These are phyloP conservation scores for Istiophorus platypterus DNA, from an alignment of 2,113 vertebrate genomes.

Conservation along the genomic window DNA sequence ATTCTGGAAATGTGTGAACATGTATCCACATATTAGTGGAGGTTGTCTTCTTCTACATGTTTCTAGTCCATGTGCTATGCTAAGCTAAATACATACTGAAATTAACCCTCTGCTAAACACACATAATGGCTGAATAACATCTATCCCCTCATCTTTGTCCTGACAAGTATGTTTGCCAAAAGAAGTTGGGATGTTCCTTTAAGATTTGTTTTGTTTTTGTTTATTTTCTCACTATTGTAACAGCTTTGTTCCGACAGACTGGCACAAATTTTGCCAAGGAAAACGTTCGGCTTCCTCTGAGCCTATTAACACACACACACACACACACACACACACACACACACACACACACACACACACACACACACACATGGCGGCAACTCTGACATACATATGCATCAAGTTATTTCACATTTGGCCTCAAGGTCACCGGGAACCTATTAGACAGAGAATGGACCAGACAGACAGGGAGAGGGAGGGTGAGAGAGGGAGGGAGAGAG, in stretches of 20 bases:
- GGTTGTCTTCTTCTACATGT: too few species aligned
- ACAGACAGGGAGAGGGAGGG: neutral
- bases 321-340: neutral
- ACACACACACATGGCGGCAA: neutral
- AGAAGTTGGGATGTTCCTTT: neutral
- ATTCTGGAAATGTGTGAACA: too few species aligned
- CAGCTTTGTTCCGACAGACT: neutral
- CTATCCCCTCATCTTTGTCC: neutral
- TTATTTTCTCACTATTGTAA: too few species aligned
- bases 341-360: neutral
- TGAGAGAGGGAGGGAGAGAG: too few species aligned
- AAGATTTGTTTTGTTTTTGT: too few species aligned
- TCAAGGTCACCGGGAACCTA: slow-evolving; percentile 31
- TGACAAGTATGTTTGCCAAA: too few species aligned
- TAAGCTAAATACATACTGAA: too few species aligned
- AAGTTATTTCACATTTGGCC: slow-evolving; percentile 31
- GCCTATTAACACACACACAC: neutral
- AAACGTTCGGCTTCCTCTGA: neutral
- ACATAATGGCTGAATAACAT: too few species aligned
- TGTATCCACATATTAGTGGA: too few species aligned
- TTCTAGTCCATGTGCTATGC: too few species aligned
- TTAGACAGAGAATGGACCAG: slow-evolving; percentile 14
- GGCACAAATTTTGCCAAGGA: neutral
- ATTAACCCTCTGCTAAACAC: too few species aligned
- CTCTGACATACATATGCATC: slow-evolving; percentile 30